These are phyloP conservation scores for Patiria pectinifera DNA, from an alignment of 53 echinoderm and acorn worm species.

Conservation along the genomic window DNA sequence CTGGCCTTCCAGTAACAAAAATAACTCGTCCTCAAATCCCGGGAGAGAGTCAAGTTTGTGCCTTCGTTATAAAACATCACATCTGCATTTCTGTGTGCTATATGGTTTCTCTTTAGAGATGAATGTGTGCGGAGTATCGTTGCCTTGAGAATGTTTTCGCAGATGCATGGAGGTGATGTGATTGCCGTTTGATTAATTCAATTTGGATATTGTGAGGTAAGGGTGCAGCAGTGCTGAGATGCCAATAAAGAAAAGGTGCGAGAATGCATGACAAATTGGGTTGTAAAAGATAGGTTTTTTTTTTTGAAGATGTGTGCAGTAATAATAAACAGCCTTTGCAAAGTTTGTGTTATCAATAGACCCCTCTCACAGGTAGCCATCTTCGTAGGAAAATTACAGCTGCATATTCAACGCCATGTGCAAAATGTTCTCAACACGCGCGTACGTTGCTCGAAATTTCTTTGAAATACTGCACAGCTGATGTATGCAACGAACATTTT, in stretches of 20 bases:
- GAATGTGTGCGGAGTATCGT: conserved; percentile 26
- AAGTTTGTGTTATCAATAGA: conserved; percentile 17
- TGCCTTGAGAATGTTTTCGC: conserved; percentile 45
- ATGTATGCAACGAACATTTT: too few relatives aligned
- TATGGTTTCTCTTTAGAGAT: not conserved
- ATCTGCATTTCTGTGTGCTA: not conserved
- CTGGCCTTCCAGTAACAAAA: conserved; percentile 42
- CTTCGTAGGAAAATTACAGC: not conserved
- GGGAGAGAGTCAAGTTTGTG: not conserved
- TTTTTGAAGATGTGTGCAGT: not conserved
- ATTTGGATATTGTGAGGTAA: conserved; percentile 1
- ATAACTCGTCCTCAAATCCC: conserved; percentile 10
- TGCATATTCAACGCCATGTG: too few relatives aligned
- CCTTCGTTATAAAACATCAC: conserved; percentile 6
- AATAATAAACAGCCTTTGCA: not conserved
- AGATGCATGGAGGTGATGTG: conserved; percentile 24
- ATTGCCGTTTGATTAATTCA: conserved; percentile 39
- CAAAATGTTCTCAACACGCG: too few relatives aligned
- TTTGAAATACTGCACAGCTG: too few relatives aligned
- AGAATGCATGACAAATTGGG: conserved; percentile 22
- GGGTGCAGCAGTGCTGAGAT: not conserved
- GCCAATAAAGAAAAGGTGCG: not conserved
- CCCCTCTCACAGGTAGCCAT: not conserved
- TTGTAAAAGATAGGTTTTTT: not conserved
- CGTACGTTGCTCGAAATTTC: too few relatives aligned